Conservation (phyloP, 2,888 invertebrate species). For the Hipparchia sbordonii region DNA sequence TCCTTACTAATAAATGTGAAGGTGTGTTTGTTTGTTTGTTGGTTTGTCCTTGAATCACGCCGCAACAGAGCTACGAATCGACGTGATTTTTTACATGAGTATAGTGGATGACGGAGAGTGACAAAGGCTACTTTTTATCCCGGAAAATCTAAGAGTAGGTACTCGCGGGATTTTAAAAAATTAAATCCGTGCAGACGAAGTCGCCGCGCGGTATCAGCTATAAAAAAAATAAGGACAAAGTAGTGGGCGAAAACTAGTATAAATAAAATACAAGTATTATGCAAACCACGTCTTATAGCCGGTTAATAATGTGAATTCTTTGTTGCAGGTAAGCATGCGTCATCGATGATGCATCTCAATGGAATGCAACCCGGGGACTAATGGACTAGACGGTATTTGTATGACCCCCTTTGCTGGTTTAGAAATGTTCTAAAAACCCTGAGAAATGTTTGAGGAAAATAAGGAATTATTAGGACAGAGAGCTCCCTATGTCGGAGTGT, state of each 20-base stretch:
- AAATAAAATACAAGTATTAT: slow-evolving; percentile 7
- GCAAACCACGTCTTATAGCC: not conserved
- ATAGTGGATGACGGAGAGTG: too few relatives aligned
- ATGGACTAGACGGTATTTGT: slow-evolving; percentile 36
- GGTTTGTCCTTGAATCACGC: not conserved
- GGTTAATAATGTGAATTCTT: slow-evolving; percentile 51
- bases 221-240: too few relatives aligned
- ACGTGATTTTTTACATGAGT: too few relatives aligned
- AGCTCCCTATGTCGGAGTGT: not conserved
- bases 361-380: slow-evolving; percentile 59
- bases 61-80: too few relatives aligned
- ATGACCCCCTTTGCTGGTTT: slow-evolving; percentile 29
- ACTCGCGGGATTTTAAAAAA: too few relatives aligned
- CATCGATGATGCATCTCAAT: slow-evolving; percentile 60
- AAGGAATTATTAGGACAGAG: not conserved
- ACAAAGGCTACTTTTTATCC: too few relatives aligned
- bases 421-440: slow-evolving; percentile 5
- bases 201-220: too few relatives aligned
- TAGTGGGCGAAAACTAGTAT: too few relatives aligned
- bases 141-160: too few relatives aligned
- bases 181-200: too few relatives aligned
- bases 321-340: slow-evolving; percentile 76
- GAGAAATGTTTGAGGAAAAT: slow-evolving; percentile 20
- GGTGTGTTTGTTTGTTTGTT: too few relatives aligned
- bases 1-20: too few relatives aligned